Evolutionary conservation across 1,140 invertebrate species (phyloP).

Genomic region (Polyergus mexicanus): DNA sequence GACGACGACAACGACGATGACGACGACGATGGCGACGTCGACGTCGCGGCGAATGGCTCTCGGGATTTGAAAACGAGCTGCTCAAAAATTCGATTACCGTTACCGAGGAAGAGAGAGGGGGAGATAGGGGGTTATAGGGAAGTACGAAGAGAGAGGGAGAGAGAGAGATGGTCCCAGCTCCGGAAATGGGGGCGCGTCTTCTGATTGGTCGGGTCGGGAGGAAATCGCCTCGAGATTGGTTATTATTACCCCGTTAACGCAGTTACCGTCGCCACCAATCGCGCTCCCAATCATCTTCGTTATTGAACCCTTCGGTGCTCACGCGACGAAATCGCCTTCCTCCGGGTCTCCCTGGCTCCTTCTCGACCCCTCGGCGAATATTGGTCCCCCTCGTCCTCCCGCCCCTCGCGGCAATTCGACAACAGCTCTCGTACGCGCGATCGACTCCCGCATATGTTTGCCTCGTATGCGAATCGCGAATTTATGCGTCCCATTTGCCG

Average conservation of each 20-base stretch:
- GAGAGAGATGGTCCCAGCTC: slow-evolving; percentile 50
- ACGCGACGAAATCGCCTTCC: slow-evolving; percentile 72
- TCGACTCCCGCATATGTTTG: slow-evolving; percentile 39
- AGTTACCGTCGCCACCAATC: slow-evolving; percentile 80
- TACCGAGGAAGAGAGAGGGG: background rate
- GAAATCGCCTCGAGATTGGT: slow-evolving; percentile 86
- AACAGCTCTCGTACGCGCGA: slow-evolving; percentile 17
- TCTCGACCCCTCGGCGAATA: slow-evolving; percentile 50
- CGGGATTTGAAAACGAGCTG: slow-evolving; percentile 80
- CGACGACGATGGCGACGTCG: slow-evolving; percentile 23
- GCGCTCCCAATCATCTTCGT: slow-evolving; percentile 82
- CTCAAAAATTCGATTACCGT: slow-evolving; percentile 82
- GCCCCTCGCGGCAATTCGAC: background rate
- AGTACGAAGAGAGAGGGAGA: slow-evolving; percentile 30
- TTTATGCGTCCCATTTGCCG: slow-evolving; percentile 13
- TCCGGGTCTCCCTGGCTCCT: slow-evolving; percentile 46
- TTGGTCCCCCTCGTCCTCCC: background rate
- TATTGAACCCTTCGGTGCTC: slow-evolving; percentile 76
- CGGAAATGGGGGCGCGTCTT: slow-evolving; percentile 85
- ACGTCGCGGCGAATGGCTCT: slow-evolving; percentile 60
- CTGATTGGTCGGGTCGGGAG: slow-evolving; percentile 84
- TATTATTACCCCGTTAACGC: slow-evolving; percentile 85
- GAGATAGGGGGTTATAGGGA: background rate
- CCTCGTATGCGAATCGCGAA: slow-evolving; percentile 9
- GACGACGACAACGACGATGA: slow-evolving; percentile 6